Conservation (phyloP, 2,113 vertebrate species). For the Diadophis punctatus region DNA sequence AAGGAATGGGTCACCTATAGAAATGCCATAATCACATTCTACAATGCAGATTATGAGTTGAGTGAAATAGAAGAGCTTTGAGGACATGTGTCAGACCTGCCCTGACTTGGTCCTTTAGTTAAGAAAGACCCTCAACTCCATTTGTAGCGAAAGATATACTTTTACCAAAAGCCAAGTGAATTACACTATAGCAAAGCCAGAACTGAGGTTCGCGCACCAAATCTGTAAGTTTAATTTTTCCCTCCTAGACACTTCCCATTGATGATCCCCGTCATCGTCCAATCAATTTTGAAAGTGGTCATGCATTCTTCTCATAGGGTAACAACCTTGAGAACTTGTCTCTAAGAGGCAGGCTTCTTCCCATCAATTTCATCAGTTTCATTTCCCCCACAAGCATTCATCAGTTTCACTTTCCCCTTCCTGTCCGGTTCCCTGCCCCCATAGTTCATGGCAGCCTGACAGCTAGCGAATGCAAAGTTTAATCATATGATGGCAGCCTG, state of each 20-base stretch:
- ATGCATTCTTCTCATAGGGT: background rate
- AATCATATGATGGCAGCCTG: background rate
- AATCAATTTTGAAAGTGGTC: background rate
- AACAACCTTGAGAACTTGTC: background rate
- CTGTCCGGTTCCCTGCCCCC: background rate
- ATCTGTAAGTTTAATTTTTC: too few relatives aligned
- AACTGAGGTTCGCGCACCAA: too few relatives aligned
- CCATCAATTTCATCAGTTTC: background rate
- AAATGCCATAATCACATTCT: background rate
- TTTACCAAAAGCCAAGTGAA: background rate
- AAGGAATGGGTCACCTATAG: background rate
- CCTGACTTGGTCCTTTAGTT: background rate
- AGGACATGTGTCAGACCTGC: background rate
- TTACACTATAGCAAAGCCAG: too few relatives aligned
- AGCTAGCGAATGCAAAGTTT: background rate
- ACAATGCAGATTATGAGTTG: background rate
- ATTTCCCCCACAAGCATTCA: too few relatives aligned
- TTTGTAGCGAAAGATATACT: background rate
- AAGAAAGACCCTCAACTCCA: background rate
- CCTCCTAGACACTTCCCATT: too few relatives aligned
- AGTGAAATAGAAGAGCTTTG: background rate
- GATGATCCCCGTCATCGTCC: too few relatives aligned
- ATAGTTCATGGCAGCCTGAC: background rate
- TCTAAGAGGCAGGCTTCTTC: background rate
- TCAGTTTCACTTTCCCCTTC: background rate